These are phyloP conservation scores for Ellobium chinense DNA, from an alignment of 2,888 invertebrate species.

Conservation along the genomic window DNA sequence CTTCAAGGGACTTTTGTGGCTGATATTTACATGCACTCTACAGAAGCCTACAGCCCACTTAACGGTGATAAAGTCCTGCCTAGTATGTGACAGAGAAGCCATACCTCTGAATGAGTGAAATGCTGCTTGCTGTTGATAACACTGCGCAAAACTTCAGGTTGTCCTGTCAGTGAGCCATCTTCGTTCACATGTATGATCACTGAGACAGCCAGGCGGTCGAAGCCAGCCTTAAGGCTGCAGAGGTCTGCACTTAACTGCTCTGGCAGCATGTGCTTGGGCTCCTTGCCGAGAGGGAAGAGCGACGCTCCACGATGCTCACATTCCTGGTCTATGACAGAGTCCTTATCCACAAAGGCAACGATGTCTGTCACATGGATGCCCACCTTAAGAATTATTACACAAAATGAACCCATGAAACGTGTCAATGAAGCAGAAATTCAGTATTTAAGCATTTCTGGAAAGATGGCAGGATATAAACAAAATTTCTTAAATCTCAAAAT, in stretches of 20 bases:
- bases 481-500: too few species aligned
- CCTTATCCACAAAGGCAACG: conserved; percentile 62
- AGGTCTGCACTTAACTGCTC: conserved; percentile 57
- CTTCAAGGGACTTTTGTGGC: too few species aligned
- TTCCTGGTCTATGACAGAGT: conserved; percentile 64
- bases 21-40: too few species aligned
- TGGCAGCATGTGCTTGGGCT: conserved; percentile 66
- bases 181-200: conserved; percentile 63
- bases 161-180: conserved; percentile 59
- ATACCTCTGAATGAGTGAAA: conserved; percentile 60
- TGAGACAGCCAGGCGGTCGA: conserved; percentile 66
- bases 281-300: conserved; percentile 57
- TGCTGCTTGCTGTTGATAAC: conserved; percentile 66
- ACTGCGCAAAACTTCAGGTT: conserved; percentile 54
- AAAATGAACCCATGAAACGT: too few species aligned
- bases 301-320: conserved; percentile 61
- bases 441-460: too few species aligned
- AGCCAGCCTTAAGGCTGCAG: conserved; percentile 62
- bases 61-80: too few species aligned
- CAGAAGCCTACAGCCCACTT: too few species aligned
- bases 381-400: conserved; percentile 18
- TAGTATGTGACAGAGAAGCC: too few species aligned
- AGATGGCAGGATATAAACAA: too few species aligned
- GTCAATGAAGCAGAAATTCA: too few species aligned
- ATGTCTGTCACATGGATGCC: conserved; percentile 73